Evolutionary conservation across 2,888 invertebrate genomes (phyloP), one percentile per base, ranked within the genome.

Genomic region (Lochmaea capreae): DNA sequence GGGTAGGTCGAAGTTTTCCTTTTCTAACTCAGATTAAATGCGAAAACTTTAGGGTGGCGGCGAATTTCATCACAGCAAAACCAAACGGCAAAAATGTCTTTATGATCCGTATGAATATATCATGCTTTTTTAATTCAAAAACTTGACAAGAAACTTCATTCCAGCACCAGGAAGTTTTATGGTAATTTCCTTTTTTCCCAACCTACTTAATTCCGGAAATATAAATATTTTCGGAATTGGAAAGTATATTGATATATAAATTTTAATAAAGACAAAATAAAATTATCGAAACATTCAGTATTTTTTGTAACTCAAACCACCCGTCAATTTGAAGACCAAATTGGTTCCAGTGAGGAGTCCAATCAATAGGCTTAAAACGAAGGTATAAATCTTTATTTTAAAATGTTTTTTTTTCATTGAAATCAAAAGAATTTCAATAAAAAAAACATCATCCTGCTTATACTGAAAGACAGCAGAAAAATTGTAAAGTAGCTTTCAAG

Each of bases 61-160:
- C 71, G 46, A 57, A 68, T 76, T 74, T 76, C 74, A 59, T 59
- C 26, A 33, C 8, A n/a, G 65, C 66, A 68, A 66, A 70, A 72
- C 72, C 71, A 69, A 73, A 71, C 67, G 63, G 65, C 74, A 74
- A 75, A 74, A 75, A 76, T 76, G 76, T 76, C 73, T 76, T 74
- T 74, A 74, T 74, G 74, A 69, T 72, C 71, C 73, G 69, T 74
- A 76, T 76, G 76, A 76, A 76, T 76, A 74, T 74, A 76, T 76
- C 72, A 76, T 70, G 74, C 62, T 66, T 76, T 76, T 76, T 76
- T 76, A 76, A 76, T 76, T 74, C 68, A 49, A 70, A 74, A 76
- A 77, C 70, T 77, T 76, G 62, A 73, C 59, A 18, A 68, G 59
- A 14, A 43, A 57, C 39, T 54, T 22, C 9, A n/a, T 39, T n/a